Conservation (phyloP, 2,888 invertebrate species). For the Drepana falcataria region DNA sequence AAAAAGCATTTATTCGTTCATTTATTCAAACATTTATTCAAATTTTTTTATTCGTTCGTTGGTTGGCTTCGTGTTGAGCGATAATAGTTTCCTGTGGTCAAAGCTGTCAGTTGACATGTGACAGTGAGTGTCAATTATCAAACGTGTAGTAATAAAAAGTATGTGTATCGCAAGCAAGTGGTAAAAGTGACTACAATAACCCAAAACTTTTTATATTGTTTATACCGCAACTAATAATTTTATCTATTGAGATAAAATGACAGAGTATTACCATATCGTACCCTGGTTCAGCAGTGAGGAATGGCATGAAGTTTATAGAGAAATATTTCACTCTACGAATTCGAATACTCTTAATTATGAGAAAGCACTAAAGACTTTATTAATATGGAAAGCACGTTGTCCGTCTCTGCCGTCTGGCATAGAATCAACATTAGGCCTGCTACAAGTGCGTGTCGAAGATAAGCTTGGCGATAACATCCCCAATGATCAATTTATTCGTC, state of each 20-base stretch:
- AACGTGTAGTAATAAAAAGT: too few species aligned
- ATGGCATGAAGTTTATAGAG: slow-evolving; percentile 72
- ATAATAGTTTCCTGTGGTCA: too few species aligned
- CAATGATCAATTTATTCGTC: slow-evolving; percentile 67
- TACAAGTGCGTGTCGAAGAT: slow-evolving; percentile 72
- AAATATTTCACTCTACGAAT: slow-evolving; percentile 53
- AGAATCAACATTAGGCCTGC: slow-evolving; percentile 78
- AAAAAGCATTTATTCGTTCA: too few species aligned
- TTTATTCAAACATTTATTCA: too few species aligned
- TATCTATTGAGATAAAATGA: slow-evolving; percentile 29
- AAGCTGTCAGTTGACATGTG: too few species aligned
- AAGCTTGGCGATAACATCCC: slow-evolving; percentile 25
- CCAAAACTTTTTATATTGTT: too few species aligned
- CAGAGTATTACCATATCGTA: slow-evolving; percentile 49
- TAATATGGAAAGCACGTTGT: slow-evolving; percentile 78
- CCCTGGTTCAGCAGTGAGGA: slow-evolving; percentile 71
- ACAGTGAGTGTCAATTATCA: too few species aligned
- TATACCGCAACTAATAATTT: too few species aligned
- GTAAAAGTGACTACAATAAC: too few species aligned
- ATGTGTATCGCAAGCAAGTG: too few species aligned
- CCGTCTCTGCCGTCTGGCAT: slow-evolving; percentile 79
- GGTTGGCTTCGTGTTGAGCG: too few species aligned
- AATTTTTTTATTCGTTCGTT: too few species aligned
- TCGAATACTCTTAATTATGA: slow-evolving; percentile 28
- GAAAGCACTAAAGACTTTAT: slow-evolving; percentile 66